These are phyloP conservation scores for Mus caroli DNA, from an alignment of 2,797 vertebrate genomes.

Conservation along the genomic window DNA sequence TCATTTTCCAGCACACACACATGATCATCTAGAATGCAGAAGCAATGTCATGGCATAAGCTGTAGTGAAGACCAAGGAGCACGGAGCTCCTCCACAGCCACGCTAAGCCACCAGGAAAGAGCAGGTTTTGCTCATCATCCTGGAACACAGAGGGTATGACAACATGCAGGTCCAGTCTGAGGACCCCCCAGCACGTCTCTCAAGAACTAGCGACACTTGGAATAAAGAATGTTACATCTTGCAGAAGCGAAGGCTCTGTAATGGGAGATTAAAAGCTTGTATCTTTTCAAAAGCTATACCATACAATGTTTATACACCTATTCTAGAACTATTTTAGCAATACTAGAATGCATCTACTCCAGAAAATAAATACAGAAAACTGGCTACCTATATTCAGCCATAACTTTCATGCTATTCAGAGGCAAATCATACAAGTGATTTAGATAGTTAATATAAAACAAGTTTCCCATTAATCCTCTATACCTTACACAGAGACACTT, in stretches of 20 bases:
- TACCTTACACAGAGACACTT: neutral
- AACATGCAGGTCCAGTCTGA: neutral
- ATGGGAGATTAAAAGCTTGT: neutral
- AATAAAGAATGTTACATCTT: constrained; percentile 21
- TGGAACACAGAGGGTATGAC: neutral
- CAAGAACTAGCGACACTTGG: neutral
- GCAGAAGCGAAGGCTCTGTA: neutral
- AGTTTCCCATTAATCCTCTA: neutral
- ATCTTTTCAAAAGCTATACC: constrained; percentile 29
- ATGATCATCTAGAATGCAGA: neutral
- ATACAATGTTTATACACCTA: neutral
- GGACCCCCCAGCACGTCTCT: neutral
- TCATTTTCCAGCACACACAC: neutral
- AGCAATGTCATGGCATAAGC: neutral
- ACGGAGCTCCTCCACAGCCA: neutral
- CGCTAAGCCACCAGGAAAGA: neutral
- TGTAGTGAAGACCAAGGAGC: neutral
- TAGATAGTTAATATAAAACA: constrained; percentile 24
- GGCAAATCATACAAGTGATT: neutral
- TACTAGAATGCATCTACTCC: constrained; percentile 11
- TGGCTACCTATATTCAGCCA: neutral
- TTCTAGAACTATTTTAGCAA: constrained; percentile 11
- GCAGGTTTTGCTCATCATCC: neutral
- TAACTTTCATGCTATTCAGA: neutral
- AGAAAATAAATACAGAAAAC: constrained; percentile 30